Percentiles rank a stretch among this genome's conserved stretches.
Conservation (phyloP, 2,113 vertebrate species). For the Brachypteracias leptosomus region DNA sequence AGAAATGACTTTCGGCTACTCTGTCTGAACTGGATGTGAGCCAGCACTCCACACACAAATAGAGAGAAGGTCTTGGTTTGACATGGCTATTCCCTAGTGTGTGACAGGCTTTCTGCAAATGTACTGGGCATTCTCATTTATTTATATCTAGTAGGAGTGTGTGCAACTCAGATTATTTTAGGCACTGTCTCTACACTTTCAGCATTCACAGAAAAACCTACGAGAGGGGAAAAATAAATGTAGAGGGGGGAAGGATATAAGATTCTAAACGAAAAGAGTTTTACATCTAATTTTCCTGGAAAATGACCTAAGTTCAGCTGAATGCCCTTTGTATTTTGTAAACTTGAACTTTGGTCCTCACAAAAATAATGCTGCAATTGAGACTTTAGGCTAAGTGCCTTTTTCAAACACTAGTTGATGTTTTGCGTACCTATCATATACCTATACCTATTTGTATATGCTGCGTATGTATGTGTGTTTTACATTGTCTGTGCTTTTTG, state of each 20-base stretch:
- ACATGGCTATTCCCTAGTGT: not conserved
- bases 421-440: not conserved
- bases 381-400: not conserved
- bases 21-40: slow-evolving; percentile 7
- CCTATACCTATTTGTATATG: not conserved
- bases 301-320: not conserved
- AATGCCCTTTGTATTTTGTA: not conserved
- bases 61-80: not conserved
- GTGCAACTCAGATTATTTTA: not conserved
- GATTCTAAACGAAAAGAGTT: not conserved
- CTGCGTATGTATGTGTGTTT: not conserved
- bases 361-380: not conserved
- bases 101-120: not conserved
- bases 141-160: not conserved
- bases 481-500: not conserved
- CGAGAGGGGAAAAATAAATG: not conserved
- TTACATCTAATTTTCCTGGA: not conserved
- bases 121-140: not conserved
- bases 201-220: not conserved
- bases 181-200: not conserved
- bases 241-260: not conserved
- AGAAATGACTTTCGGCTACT: slow-evolving; percentile 34
- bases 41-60: not conserved
- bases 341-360: not conserved
- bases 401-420: not conserved